Base-by-base conservation (phyloP, 2,797 vertebrate species). In the Crenuchus spilurus region DNA sequence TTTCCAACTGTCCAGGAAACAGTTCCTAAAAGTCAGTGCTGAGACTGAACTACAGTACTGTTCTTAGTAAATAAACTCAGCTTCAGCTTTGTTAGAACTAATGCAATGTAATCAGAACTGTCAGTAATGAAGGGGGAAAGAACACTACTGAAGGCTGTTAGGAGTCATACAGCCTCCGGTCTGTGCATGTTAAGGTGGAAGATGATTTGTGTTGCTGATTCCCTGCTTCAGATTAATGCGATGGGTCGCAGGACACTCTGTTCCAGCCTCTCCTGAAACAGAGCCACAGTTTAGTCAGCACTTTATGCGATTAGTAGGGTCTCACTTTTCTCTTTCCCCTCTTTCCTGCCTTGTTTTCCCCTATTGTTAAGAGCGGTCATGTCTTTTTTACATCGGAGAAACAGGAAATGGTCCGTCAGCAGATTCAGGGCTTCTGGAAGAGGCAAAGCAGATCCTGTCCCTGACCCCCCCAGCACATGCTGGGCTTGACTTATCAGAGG, bases 341-440 rank as follows among this genome's bases (percentile, higher is more conserved):
- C 62, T 80, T 84, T 88, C 85, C 89, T 85, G 85, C 72, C 69
- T 2, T 68, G 30, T 69, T 61, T 31, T 46, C 11, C 70, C 64
- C 84, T 52, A 79, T 85, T 88, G 88, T 89, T 78, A 62, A 71
- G 42, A 76, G 44, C 11, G 49, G 73, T 68, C 63, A 44, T 63
- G 55, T 74, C 33, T 72, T 70, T 80, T 44, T 68, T 72, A 28
- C 42, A 61, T 65, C 31, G 68, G 75, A 83, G 78, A 68, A 81
- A 87, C 88, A 85, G 90, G 90, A 92, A 91, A 84, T 70, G 77
- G 33, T 30, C 78, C 6, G 87, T 92, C 91, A 92, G 88, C 91
- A 91, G 74, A 91, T 83, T 52, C 35, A 14, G 14, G 35, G 77
- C 77, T 86, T 83, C 77, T 81, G 80, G 80, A 84, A 84, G 71